Base-by-base conservation (phyloP, 2,797 vertebrate species). In the Agapornis canus region DNA sequence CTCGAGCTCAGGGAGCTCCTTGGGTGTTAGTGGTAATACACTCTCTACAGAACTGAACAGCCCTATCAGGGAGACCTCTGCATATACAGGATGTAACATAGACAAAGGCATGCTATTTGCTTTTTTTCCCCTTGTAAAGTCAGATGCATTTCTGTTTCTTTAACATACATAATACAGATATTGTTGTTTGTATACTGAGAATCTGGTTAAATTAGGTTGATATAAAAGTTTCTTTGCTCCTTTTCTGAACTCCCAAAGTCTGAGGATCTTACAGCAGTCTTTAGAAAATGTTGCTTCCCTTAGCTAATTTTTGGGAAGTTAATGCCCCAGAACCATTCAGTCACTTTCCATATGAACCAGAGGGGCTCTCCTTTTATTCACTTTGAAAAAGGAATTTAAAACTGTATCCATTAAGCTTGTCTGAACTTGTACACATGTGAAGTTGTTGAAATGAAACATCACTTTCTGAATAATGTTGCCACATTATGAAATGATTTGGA, bases 81-180 rank as follows among this genome's bases (percentile, higher is more conserved):
- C 86, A 60, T 82, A 93, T 80, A 14, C 35, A 88, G 94, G 56
- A 89, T 78, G 39, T 82, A 91, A 79, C n/a, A 37, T 39, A 96
- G 86, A 85, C 86, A 96, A 85, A 97, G 86, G 27, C 63, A 84
- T 59, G 64, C 13, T 81, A 27, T 70, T 49, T 76, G 15, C 5
- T 66, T 94, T 79, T 73, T 66, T 88, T 8, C 3, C 13, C 8
- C 40, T 82, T 68, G 47, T 65, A 82, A 69, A 45, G 42, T 83
- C 65, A 82, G 42, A 70, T 69, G 85, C 92, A 48, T 21, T 85
- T 82, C 72, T 83, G 18, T 71, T 92, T 81, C n/a, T 92, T 71
- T 96, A 72, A 63, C 32, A 25, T 81, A 49, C 80, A 40, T 78
- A 51, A 69, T 65, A 43, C 23, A 63, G 19, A 43, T 78, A 39